Evolutionary conservation across 2,888 invertebrate species (phyloP).

Genomic region (Cabera pusaria): DNA sequence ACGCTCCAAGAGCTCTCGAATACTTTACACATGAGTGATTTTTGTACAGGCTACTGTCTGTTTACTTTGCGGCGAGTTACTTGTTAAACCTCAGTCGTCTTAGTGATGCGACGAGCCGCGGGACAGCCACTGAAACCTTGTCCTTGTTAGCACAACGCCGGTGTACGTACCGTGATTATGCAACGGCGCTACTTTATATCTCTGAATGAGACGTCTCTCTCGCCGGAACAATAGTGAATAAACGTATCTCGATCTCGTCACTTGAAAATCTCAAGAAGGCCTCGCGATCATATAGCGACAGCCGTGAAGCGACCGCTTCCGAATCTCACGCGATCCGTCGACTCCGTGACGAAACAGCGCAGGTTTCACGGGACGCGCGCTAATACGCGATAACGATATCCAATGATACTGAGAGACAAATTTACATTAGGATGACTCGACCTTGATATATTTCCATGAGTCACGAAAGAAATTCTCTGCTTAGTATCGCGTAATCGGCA

Average conservation of each 20-base stretch:
- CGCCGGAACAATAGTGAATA: conserved; percentile 2
- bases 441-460: conserved; percentile 47
- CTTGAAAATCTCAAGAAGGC: not conserved
- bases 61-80: conserved; percentile 2
- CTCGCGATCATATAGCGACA: conserved; percentile 2
- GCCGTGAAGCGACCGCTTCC: conserved; percentile 3
- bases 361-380: conserved; percentile 30
- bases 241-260: conserved; percentile 1
- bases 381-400: conserved; percentile 52
- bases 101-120: too few species aligned
- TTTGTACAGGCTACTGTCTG: conserved; percentile 5
- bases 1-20: conserved; percentile 8
- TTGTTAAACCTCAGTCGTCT: conserved; percentile 5
- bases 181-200: conserved; percentile 4
- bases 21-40: conserved; percentile 8
- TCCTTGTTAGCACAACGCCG: conserved; percentile 1
- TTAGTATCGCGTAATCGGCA: conserved; percentile 20
- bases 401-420: conserved; percentile 63
- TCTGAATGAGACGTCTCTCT: conserved; percentile 2
- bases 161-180: conserved; percentile 1
- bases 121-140: conserved; percentile 6
- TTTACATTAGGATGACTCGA: conserved; percentile 60
- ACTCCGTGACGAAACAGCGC: conserved; percentile 30
- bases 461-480: conserved; percentile 26
- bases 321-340: conserved; percentile 30